Evolutionary conservation across 2,113 vertebrate genomes (phyloP).

Genomic region (Leptosomus discolor): DNA sequence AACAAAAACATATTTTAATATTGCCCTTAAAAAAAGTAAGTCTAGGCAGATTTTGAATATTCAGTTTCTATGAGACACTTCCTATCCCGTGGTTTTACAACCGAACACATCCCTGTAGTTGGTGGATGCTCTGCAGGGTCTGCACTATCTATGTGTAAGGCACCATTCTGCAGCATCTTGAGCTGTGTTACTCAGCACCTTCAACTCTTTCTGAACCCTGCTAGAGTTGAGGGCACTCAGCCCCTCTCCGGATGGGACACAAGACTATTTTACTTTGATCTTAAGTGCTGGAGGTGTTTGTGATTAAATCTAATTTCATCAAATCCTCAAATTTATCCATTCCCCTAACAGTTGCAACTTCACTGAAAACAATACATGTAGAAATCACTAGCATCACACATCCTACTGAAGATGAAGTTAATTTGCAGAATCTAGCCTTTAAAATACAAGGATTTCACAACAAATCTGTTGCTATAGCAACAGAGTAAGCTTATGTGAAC

Average conservation of each 20-base stretch:
- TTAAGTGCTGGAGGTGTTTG: background rate
- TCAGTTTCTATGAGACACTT: background rate
- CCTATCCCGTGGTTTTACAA: background rate
- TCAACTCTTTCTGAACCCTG: background rate
- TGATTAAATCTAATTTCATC: background rate
- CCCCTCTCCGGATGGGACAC: background rate
- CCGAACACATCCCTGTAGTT: background rate
- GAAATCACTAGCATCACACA: constrained; percentile 45
- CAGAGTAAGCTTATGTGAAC: constrained; percentile 76
- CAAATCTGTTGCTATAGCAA: constrained; percentile 75
- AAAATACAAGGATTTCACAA: constrained; percentile 75
- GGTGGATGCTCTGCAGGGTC: background rate
- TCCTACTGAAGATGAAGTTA: constrained; percentile 55
- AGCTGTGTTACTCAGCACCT: background rate
- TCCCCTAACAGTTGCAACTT: background rate
- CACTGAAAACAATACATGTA: background rate
- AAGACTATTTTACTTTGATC: constrained; percentile 13
- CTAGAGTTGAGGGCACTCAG: background rate
- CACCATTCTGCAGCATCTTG: background rate
- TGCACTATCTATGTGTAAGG: background rate
- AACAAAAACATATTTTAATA: background rate
- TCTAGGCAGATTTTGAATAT: background rate
- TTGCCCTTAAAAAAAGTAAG: background rate
- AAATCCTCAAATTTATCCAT: background rate
- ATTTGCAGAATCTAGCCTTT: constrained; percentile 69